phyloP scores from a whole-genome alignment of 1,140 invertebrate genomes.

The Habropoda laboriosa region DNA sequence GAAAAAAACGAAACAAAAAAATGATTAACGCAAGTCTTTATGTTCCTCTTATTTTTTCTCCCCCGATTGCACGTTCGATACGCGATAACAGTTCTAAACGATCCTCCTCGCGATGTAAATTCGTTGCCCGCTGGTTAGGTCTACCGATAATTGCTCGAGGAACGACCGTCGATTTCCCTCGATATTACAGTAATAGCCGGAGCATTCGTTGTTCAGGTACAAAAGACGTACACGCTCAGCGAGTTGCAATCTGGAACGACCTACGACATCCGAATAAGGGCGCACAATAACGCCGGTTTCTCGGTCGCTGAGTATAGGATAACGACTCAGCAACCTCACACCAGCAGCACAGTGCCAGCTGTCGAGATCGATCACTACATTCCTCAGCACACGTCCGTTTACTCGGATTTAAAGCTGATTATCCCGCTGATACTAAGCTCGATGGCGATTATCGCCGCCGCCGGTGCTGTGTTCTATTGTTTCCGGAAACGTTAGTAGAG shows the following conservation, averaged over 20 bases:
- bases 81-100: not conserved
- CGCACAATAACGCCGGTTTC: conserved; percentile 95
- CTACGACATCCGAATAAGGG: conserved; percentile 93
- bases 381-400: conserved; percentile 77
- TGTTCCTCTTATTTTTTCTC: too few relatives aligned
- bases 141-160: not conserved
- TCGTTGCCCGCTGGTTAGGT: not conserved
- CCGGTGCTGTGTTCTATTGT: conserved; percentile 80
- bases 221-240: conserved; percentile 89
- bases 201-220: conserved; percentile 69
- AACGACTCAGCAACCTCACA: conserved; percentile 89
- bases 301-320: conserved; percentile 94
- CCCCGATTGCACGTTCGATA: too few relatives aligned
- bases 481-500: conserved; percentile 79
- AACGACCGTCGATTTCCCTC: not conserved
- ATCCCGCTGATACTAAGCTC: conserved; percentile 78
- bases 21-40: too few relatives aligned
- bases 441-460: conserved; percentile 78
- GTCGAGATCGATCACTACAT: conserved; percentile 80
- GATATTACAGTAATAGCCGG: not conserved
- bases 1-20: not conserved
- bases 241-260: conserved; percentile 92
- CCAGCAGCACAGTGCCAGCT: conserved; percentile 82
- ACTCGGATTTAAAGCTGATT: conserved; percentile 79
- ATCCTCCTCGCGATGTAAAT: not conserved